Evolutionary conservation across 2,888 invertebrate genomes (phyloP).

Genomic region (Parochlus steinenii): DNA sequence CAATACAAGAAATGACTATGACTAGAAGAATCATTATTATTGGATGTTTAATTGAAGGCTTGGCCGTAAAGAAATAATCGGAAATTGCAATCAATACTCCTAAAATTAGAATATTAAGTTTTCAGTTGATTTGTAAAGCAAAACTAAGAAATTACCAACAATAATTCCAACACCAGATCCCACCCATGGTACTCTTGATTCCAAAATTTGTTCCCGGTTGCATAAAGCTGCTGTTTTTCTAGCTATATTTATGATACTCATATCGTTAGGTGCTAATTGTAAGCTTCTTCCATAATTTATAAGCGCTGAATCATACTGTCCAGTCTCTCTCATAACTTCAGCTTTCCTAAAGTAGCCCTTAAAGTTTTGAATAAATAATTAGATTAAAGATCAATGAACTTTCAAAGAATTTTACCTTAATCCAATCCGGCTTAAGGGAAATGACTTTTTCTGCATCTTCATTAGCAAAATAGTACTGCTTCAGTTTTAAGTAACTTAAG

Average conservation of each 20-base stretch:
- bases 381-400: constrained; percentile 5
- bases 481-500: constrained; percentile 57
- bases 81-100: constrained; percentile 50
- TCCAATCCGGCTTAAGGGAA: constrained; percentile 56
- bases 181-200: constrained; percentile 56
- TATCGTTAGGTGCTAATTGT: constrained; percentile 47
- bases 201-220: constrained; percentile 41
- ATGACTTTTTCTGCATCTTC: constrained; percentile 66
- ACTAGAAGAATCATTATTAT: constrained; percentile 52
- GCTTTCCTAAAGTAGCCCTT: constrained; percentile 58
- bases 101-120: too few relatives aligned
- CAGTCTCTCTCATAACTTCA: constrained; percentile 52
- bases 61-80: constrained; percentile 47
- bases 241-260: constrained; percentile 43
- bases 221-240: constrained; percentile 39
- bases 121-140: too few relatives aligned
- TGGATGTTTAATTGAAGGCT: constrained; percentile 43
- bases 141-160: too few relatives aligned
- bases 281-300: constrained; percentile 51
- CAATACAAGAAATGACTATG: constrained; percentile 45
- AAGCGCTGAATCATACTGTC: constrained; percentile 47
- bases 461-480: constrained; percentile 58
- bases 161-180: constrained; percentile 57
- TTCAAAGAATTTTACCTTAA: constrained; percentile 39
- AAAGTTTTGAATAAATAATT: constrained; percentile 15